Percentiles rank a stretch among this genome's conserved stretches.
Conservation (phyloP, 2,113 vertebrate genomes). For the Amphiprion percula region DNA sequence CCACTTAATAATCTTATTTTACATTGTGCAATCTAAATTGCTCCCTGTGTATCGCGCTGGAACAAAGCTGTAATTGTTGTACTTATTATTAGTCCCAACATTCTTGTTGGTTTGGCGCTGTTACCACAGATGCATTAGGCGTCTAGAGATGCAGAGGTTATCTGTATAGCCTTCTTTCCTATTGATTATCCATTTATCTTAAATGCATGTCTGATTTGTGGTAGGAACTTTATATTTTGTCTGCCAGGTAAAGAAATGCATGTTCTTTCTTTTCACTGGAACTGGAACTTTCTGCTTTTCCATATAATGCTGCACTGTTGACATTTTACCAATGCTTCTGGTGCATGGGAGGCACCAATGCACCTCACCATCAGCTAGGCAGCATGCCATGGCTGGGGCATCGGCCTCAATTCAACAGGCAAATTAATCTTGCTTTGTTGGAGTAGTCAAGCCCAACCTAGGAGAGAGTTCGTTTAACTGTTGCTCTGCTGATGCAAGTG, state of each 20-base stretch:
- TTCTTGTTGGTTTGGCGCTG: slow-evolving; percentile 16
- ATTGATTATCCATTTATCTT: slow-evolving; percentile 20
- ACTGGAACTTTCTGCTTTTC: slow-evolving; percentile 21
- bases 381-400: slow-evolving; percentile 72
- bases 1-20: slow-evolving; percentile 31
- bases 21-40: slow-evolving; percentile 17
- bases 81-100: slow-evolving; percentile 25
- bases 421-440: slow-evolving; percentile 88
- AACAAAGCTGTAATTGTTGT: slow-evolving; percentile 30
- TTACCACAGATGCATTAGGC: neutral
- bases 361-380: slow-evolving; percentile 74
- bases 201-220: neutral
- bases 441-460: slow-evolving; percentile 79
- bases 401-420: slow-evolving; percentile 83
- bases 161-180: neutral
- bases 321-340: slow-evolving; percentile 61
- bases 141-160: neutral
- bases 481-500: slow-evolving; percentile 82
- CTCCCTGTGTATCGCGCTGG: slow-evolving; percentile 12
- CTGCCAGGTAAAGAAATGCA: neutral
- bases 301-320: slow-evolving; percentile 41
- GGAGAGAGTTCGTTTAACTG: slow-evolving; percentile 68
- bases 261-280: slow-evolving; percentile 8
- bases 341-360: slow-evolving; percentile 50
- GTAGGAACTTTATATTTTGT: neutral